Base-by-base conservation (phyloP, 2,113 vertebrate genomes). In the Bambusicola thoracicus region DNA sequence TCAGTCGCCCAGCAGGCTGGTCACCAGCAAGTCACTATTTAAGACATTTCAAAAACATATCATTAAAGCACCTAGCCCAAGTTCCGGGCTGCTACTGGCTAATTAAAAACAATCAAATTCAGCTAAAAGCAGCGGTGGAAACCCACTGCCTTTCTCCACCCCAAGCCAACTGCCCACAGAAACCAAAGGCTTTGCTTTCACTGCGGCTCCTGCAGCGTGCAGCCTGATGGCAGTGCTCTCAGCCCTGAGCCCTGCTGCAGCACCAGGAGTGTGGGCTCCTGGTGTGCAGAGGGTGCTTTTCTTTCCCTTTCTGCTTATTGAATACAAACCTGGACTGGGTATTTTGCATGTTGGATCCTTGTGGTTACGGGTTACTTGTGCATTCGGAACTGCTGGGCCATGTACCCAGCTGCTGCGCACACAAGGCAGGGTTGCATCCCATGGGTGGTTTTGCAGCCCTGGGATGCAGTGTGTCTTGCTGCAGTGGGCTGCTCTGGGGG, bases 121-220 rank as follows among this genome's bases (percentile, higher is more conserved):
- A 17, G 62, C 46, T 46, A n/a, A 67, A 53, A 92, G 69, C 68
- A 75, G 65, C 73, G 19, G 13, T 41, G 46, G 55, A 34, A 86
- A 11, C 46, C 29, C 12, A 1, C 46, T 59, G 62, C 55, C 68
- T 85, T 76, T 63, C 25, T 46, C 56, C 25, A 44, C 15, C 67
- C 48, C 0, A 6, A 22, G 13, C 27, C 75, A 44, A 46, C 73
- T 92, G 44, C 70, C 70, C 49, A 8, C 72, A 90, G 65, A 59
- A 80, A 34, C 44, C 72, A 25, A 49, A 13, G 2, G 3, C 84
- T 66, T 48, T 3, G 0, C 46, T 82, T 66, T 20, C 20, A 8
- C 17, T 13, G 1, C 7, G 1, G 74, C 12, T 51, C 40, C 43
- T 0, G 3, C n/a, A 13, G 18, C 19, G 48, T 0, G 3, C 56